Base-by-base conservation (phyloP, 2,113 vertebrate genomes). In the Todiramphus saurophagus region DNA sequence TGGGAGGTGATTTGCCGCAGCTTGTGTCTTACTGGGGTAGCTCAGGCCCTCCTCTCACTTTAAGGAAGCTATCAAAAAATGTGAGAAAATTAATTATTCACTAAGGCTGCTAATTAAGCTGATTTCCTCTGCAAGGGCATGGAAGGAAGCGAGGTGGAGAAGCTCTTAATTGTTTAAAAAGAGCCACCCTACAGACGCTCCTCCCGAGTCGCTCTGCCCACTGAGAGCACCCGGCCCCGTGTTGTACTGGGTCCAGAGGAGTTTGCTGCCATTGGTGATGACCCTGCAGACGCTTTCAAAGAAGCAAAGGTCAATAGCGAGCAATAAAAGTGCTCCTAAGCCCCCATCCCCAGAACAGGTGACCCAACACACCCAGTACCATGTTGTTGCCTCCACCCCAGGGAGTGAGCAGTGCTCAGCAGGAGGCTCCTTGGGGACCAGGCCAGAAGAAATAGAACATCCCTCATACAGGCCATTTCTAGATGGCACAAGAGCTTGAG, bases 41-140 rank as follows among this genome's bases (percentile, higher is more conserved):
- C 73, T 78, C 5, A 0, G 44, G 37, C 28, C 39, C 58, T 72
- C 50, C 48, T 74, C 48, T 68, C 4, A 0, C 58, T 93, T 55
- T 76, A 76, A 66, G 88, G 59, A 53, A 93, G 50, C 68, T 35
- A 92, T 67, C 50, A 63, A 68, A 83, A 88, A 30, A 43, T 31
- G 46, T 9, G 58, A 89, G 70, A 91, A 91, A 93, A 96, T 96
- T 95, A 97, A 97, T 96, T 96, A 94, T 88, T 94, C 75, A 75
- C 68, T 14, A 59, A 86, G 85, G 28, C 69, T 81, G 66, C 93
- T 91, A 95, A 96, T 97, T 94, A 94, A 90, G 85, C 64, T 67
- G 75, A 88, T 95, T 96, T 94, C 68, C 79, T 94, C 88, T 46
- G 63, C 0, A 13, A 96, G 85, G 93, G 75, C 87, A 91, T 15